phyloP scores from a whole-genome alignment of 1,140 invertebrate genomes.

The Papilio xuthus region DNA sequence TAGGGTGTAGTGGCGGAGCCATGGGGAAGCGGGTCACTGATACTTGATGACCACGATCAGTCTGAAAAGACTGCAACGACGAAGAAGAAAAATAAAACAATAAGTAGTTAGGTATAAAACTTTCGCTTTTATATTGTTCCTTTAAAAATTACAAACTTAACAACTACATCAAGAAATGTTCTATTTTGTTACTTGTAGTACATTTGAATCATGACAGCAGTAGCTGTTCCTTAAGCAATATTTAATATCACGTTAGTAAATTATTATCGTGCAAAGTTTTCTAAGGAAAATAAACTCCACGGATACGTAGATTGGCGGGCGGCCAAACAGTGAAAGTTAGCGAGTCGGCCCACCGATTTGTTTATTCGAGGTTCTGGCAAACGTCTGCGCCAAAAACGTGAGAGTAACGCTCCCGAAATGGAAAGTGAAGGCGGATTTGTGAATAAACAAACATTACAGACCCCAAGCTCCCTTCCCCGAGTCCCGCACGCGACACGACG shows the following conservation, averaged over 20 bases:
- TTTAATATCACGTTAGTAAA: slow-evolving; percentile 57
- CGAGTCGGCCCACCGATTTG: slow-evolving; percentile 72
- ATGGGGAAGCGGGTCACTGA: too few species aligned
- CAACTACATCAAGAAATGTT: not conserved
- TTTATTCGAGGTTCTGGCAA: slow-evolving; percentile 59
- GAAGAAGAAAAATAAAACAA: too few species aligned
- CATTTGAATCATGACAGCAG: not conserved
- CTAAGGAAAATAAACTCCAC: slow-evolving; percentile 33
- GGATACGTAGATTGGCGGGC: slow-evolving; percentile 60
- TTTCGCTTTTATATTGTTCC: too few species aligned
- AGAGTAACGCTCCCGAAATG: slow-evolving; percentile 52
- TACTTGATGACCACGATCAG: too few species aligned
- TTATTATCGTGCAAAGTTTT: slow-evolving; percentile 64
- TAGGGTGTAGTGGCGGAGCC: too few species aligned
- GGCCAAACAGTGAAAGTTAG: slow-evolving; percentile 73
- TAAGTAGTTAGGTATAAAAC: too few species aligned
- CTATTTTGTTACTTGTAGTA: not conserved
- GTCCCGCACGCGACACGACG: slow-evolving; percentile 29
- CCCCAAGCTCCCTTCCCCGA: not conserved
- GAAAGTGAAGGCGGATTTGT: slow-evolving; percentile 65
- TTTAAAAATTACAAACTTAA: too few species aligned
- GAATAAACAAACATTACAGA: slow-evolving; percentile 61
- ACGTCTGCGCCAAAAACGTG: slow-evolving; percentile 54
- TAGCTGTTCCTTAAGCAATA: slow-evolving; percentile 36
- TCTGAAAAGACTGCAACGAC: too few species aligned